Percentiles rank a stretch among this genome's conserved stretches.
phyloP scores from a whole-genome alignment of 2,113 vertebrate genomes.

The Chascanopsetta lugubris region DNA sequence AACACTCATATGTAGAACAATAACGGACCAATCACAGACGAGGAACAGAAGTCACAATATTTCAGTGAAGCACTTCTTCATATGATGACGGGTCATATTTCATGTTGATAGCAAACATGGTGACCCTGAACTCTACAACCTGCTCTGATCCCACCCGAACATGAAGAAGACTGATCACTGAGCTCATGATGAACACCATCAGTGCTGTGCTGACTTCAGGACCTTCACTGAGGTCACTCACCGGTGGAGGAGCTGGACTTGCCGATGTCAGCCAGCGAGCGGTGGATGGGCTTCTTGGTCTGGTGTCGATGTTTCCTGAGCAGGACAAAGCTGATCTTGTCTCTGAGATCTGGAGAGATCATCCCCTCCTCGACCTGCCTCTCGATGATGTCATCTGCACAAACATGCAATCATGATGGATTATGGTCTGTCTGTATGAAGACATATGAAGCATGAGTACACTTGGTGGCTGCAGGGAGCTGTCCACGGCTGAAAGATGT shows the following conservation, averaged over 20 bases:
- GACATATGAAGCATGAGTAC: not conserved
- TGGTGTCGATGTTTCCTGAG: conserved; percentile 96
- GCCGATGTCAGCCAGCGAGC: conserved; percentile 91
- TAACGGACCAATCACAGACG: not conserved
- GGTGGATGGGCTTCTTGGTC: conserved; percentile 97
- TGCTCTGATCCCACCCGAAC: not conserved
- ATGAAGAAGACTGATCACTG: not conserved
- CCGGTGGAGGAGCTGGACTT: conserved; percentile 89
- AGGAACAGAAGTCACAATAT: not conserved
- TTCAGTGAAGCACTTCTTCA: not conserved
- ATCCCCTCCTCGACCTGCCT: conserved; percentile 90
- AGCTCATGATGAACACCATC: not conserved
- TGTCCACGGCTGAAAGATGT: too few relatives aligned
- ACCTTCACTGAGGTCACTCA: conserved; percentile 71
- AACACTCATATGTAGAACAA: not conserved
- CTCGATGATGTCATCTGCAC: conserved; percentile 90
- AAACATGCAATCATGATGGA: too few relatives aligned
- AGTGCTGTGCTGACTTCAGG: not conserved
- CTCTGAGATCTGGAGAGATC: conserved; percentile 87
- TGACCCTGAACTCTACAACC: not conserved
- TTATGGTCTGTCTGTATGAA: too few relatives aligned
- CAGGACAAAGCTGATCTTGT: conserved; percentile 92
- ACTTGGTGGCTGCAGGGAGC: not conserved
- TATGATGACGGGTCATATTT: conserved; percentile 15
- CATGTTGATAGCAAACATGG: not conserved